These are phyloP conservation scores for Nomada ruficornis DNA, from an alignment of 2,888 invertebrate species.

Conservation along the genomic window DNA sequence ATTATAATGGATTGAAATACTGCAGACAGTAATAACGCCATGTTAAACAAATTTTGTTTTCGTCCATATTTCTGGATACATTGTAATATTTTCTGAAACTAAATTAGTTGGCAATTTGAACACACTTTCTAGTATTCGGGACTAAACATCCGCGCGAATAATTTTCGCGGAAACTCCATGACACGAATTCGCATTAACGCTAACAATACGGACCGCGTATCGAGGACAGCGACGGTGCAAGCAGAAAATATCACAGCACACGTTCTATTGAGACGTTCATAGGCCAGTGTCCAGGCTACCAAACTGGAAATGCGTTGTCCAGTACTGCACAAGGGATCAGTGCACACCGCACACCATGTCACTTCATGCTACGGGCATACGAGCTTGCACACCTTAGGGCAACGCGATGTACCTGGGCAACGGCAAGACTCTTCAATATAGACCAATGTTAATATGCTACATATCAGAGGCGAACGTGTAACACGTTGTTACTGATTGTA, in stretches of 20 bases:
- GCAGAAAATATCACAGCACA: conserved; percentile 20
- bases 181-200: conserved; percentile 19
- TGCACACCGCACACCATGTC: conserved; percentile 46
- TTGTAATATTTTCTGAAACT: too few species aligned
- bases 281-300: conserved; percentile 52
- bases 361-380: conserved; percentile 32
- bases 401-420: conserved; percentile 10
- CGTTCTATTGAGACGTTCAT: conserved; percentile 20
- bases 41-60: too few species aligned
- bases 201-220: conserved; percentile 13
- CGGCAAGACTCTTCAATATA: conserved; percentile 17
- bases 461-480: neutral
- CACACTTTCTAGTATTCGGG: too few species aligned
- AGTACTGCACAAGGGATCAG: conserved; percentile 49
- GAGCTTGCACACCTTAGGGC: conserved; percentile 27
- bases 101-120: too few species aligned
- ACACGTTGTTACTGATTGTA: neutral
- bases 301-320: conserved; percentile 71
- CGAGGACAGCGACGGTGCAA: conserved; percentile 17
- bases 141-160: too few species aligned
- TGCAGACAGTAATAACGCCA: too few species aligned
- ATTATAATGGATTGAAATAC: too few species aligned
- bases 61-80: too few species aligned
- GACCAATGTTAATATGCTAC: neutral
- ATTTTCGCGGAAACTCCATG: neutral